Evolutionary conservation across 1,140 invertebrate species (phyloP), one percentile per base, ranked within the genome.

Genomic region (Littorina saxatilis): DNA sequence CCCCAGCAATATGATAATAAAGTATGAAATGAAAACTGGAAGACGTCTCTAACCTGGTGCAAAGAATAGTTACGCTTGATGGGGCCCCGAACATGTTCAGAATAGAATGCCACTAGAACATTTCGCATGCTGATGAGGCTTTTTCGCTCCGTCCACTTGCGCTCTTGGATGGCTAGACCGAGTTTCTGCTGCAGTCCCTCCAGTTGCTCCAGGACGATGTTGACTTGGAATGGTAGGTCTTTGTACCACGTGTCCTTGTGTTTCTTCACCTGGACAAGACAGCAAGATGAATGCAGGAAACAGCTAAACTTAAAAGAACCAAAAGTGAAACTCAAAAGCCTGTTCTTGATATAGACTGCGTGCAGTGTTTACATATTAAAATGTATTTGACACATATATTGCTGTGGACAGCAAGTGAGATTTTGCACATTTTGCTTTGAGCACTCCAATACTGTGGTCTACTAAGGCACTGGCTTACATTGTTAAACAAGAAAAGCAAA

Each of bases 181-280:
- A 76, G 74, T 23, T 58, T 27, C 35, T 76, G 74, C 23, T 52
- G 55, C 20, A 76, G 50, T 11, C 37, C 20, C 27, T 76, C 50
- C n/a, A 76, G 13, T 52, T 32, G 23, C 50, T 52, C 20, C 50
- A 55, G 9, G n/a, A 76, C 35, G 1, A 20, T 37, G 13, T 32
- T 35, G n/a, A 76, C 50, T 2, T 76, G 74, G 55, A 47, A 76
- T 1, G 15, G 27, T n/a, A 76, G 50, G 35, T 37, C 74, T 23
- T n/a, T 37, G 50, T 76, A 76, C 35, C 43, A 29, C 20, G 74
- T 32, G 17, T 76, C 50, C 47, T 32, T 52, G 50, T 4, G 74
- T n/a, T 76, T 58, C 55, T 55, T 58, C 50, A 58, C 55, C 74
- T 58, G 52, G 15, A 73, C n/a, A n/a, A n/a, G n/a, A n/a, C 0